phyloP scores from a whole-genome alignment of 2,113 vertebrate genomes.

The Archocentrus centrarchus region DNA sequence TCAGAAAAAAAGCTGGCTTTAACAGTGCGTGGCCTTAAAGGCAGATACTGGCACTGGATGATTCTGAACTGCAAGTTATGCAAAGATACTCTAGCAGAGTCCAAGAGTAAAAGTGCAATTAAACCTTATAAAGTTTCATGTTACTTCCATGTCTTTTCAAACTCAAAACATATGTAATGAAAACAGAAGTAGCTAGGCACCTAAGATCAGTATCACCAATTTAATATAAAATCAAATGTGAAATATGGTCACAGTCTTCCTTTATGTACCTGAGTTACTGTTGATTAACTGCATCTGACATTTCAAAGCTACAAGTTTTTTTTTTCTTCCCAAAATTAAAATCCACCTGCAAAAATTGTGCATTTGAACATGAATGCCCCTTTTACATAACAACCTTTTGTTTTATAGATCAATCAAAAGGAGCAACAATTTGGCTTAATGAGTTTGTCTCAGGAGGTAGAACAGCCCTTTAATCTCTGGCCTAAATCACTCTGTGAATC shows the following conservation, averaged over 20 bases:
- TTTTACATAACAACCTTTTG: neutral
- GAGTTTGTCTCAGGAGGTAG: slow-evolving; percentile 6
- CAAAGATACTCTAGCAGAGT: neutral
- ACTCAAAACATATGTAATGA: neutral
- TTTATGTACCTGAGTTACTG: neutral
- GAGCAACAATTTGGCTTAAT: slow-evolving; percentile 27
- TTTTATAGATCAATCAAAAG: neutral
- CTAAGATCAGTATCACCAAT: no score
- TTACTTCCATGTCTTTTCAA: neutral
- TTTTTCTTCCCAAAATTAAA: neutral
- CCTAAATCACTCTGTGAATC: slow-evolving; percentile 46
- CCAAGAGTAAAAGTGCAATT: no score
- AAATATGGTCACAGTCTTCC: neutral
- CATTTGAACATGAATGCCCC: neutral
- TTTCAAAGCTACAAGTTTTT: neutral
- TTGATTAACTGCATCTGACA: neutral
- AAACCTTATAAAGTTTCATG: neutral
- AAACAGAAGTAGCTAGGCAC: neutral
- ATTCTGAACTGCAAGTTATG: neutral
- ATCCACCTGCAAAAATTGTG: neutral
- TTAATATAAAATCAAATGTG: neutral
- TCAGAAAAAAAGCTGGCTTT: neutral
- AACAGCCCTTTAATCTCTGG: slow-evolving; percentile 13
- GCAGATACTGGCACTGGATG: neutral
- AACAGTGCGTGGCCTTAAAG: neutral